Evolutionary conservation across 92 coral and sea anemone species (phyloP), one percentile per base, ranked within the genome.

Genomic region (Ricordea florida): DNA sequence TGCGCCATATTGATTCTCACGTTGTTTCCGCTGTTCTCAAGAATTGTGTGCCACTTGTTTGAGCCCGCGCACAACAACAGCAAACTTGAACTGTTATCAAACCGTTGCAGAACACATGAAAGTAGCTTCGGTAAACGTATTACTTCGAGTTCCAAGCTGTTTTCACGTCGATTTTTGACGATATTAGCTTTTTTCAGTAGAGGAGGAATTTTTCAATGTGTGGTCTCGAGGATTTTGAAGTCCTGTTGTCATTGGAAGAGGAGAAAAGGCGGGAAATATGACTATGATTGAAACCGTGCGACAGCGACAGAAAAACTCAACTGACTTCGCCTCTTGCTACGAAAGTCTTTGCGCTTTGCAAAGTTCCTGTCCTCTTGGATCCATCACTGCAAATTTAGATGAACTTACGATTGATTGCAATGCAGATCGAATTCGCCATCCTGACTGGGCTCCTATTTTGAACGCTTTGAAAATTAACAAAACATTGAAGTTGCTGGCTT

Each of bases 221-320:
- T 55, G 24, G 0, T 25, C 27, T 22, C 22, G 0, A 0, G 25
- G 26, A 6, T n/a, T n/a, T n/a, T n/a, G n/a, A n/a, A n/a, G n/a
- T n/a, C n/a, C n/a, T n/a, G n/a, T n/a, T n/a, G n/a, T n/a, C n/a
- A 14, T n/a, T 55, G 46, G 58, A 24, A 9, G 34, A 57, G 53
- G 22, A 56, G 34, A 25, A 38, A 40, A 40, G 52, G n/a, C 8
- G n/a, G 8, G 28, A n/a, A 45, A 7, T 48, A 90, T 87, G 96
- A 89, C 97, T 24, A 85, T 92, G 89, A 88, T 96, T 45, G 99
- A 96, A 83, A 88, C 99, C 22, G 99, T 92, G 20, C 97, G 94
- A 2, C 93, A 85, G 62, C 73, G 97, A 49, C 99, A 92, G 68
- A 82, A 89, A 38, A 96, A 86, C 76, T 86, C 99, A 6, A 63